Percentiles rank a stretch among this genome's conserved stretches.
phyloP scores from a whole-genome alignment of 2,113 vertebrate species.

The Toxostoma redivivum region DNA sequence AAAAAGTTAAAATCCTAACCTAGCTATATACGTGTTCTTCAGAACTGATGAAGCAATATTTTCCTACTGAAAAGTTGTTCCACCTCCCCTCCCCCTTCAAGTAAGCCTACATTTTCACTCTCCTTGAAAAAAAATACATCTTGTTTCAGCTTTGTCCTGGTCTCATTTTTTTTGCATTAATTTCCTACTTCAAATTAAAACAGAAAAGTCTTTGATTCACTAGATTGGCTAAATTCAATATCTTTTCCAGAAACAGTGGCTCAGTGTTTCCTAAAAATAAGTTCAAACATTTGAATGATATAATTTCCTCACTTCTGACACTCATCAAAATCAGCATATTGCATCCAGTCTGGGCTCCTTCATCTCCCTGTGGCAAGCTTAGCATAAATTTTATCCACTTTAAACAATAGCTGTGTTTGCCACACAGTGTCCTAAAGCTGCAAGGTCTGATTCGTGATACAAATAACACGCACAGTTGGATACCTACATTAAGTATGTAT shows the following conservation, averaged over 20 bases:
- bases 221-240: neutral
- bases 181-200: constrained; percentile 16
- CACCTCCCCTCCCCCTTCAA: neutral
- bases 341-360: constrained; percentile 1
- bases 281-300: constrained; percentile 6
- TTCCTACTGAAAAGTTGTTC: neutral
- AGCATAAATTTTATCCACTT: constrained; percentile 18
- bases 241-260: constrained; percentile 37
- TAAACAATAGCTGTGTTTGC: constrained; percentile 34
- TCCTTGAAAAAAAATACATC: neutral
- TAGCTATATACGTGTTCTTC: neutral
- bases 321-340: constrained; percentile 20
- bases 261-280: constrained; percentile 7
- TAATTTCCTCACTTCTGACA: constrained; percentile 50
- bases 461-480: constrained; percentile 70
- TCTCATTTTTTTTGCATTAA: constrained; percentile 1
- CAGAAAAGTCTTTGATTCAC: constrained; percentile 27
- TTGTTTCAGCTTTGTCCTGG: neutral
- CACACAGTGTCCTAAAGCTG: constrained; percentile 43
- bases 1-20: neutral
- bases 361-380: neutral
- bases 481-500: constrained; percentile 62
- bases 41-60: neutral
- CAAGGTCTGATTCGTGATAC: constrained; percentile 45
- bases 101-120: neutral